These are phyloP conservation scores for Pangasius mekongensis DNA, from an alignment of 2,797 vertebrate genomes.

Conservation along the genomic window DNA sequence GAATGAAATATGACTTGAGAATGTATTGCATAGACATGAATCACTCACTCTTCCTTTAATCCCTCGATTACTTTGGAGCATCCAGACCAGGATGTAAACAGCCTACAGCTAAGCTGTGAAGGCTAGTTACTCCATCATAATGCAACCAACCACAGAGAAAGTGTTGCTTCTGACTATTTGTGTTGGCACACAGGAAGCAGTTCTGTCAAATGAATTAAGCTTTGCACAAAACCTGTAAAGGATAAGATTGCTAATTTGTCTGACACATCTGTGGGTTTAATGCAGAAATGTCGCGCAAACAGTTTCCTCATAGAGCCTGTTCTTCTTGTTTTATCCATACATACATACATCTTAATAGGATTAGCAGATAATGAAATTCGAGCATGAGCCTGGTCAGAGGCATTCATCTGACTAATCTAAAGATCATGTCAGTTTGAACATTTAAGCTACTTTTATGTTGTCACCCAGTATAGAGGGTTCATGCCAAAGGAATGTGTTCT, in stretches of 20 bases:
- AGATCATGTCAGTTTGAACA: slow-evolving; percentile 20
- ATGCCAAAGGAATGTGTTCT: slow-evolving; percentile 26
- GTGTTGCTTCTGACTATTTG: slow-evolving; percentile 39
- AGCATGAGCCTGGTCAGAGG: background rate
- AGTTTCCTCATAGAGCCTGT: background rate
- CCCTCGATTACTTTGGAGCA: background rate
- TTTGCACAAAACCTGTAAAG: slow-evolving; percentile 30
- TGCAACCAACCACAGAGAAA: slow-evolving; percentile 11
- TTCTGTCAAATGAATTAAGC: slow-evolving; percentile 57
- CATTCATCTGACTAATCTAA: slow-evolving; percentile 16
- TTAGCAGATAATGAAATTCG: slow-evolving; percentile 38
- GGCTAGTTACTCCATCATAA: background rate
- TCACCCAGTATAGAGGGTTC: slow-evolving; percentile 31
- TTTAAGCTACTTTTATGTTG: slow-evolving; percentile 31
- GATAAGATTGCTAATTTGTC: slow-evolving; percentile 38
- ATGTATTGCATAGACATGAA: slow-evolving; percentile 9
- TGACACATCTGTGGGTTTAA: background rate
- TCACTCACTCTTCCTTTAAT: slow-evolving; percentile 21
- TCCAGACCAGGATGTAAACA: slow-evolving; percentile 26
- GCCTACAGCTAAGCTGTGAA: slow-evolving; percentile 33
- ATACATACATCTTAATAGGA: slow-evolving; percentile 1
- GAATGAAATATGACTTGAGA: slow-evolving; percentile 11
- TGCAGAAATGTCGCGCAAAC: background rate
- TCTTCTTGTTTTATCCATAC: slow-evolving; percentile 35
- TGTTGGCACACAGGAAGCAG: slow-evolving; percentile 39